These are phyloP conservation scores for Drosophila lacertosa DNA, from an alignment of 1,140 invertebrate genomes.

Conservation along the genomic window DNA sequence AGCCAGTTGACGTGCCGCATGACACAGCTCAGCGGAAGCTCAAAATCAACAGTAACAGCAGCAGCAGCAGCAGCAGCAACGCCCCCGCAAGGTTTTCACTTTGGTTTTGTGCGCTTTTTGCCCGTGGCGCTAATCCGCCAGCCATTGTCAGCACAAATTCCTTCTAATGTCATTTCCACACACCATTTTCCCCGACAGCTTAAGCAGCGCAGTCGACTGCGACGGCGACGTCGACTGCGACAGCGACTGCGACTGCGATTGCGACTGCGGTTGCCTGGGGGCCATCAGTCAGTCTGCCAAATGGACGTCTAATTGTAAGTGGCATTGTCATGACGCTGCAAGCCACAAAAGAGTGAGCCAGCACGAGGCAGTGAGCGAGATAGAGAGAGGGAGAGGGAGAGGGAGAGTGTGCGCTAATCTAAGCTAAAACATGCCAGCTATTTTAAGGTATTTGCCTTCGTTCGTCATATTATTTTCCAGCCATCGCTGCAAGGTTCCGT, in stretches of 20 bases:
- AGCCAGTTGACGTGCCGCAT: slow-evolving; percentile 29
- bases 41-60: slow-evolving; percentile 18
- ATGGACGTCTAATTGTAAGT: slow-evolving; percentile 38
- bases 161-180: slow-evolving; percentile 67
- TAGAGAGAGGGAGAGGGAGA: background rate
- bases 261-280: slow-evolving; percentile 12
- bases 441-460: slow-evolving; percentile 24
- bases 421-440: slow-evolving; percentile 25
- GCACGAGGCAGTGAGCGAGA: background rate
- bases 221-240: background rate
- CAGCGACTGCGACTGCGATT: slow-evolving; percentile 1
- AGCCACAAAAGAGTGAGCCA: background rate
- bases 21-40: slow-evolving; percentile 42
- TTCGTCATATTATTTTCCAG: slow-evolving; percentile 3
- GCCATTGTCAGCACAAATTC: slow-evolving; percentile 73
- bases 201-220: slow-evolving; percentile 9
- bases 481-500: slow-evolving; percentile 3
- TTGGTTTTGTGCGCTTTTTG: slow-evolving; percentile 36
- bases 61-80: no score
- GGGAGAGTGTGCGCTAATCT: slow-evolving; percentile 12
- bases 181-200: slow-evolving; percentile 34
- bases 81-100: slow-evolving; percentile 38
- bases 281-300: slow-evolving; percentile 35
- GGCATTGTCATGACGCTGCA: slow-evolving; percentile 35
- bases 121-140: slow-evolving; percentile 57